phyloP scores from a whole-genome alignment of 2,888 invertebrate genomes.

The Brachycybe producta region DNA sequence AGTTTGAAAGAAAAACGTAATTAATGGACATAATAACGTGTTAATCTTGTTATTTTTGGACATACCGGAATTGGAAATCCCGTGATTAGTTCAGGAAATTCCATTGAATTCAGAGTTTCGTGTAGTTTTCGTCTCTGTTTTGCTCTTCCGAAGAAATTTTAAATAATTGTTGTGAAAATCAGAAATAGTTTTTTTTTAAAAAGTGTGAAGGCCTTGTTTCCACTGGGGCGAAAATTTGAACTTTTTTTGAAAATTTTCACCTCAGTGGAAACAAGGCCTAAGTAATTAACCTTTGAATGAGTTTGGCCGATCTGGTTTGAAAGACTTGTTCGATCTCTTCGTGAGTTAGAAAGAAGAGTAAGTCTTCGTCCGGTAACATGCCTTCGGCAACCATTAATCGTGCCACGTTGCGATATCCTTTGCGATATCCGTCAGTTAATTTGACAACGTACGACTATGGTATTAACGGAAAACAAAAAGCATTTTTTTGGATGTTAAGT shows the following conservation, averaged over 20 bases:
- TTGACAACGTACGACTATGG: slow-evolving; percentile 19
- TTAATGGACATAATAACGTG: neutral
- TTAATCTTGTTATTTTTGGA: no score
- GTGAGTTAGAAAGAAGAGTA: slow-evolving; percentile 21
- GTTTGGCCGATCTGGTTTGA: slow-evolving; percentile 17
- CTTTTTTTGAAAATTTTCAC: neutral
- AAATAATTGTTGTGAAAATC: neutral
- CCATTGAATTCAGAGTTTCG: slow-evolving; percentile 16
- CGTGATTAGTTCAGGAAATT: slow-evolving; percentile 20
- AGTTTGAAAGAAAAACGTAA: no score
- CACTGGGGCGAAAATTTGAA: no score
- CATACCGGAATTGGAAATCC: slow-evolving; percentile 22
- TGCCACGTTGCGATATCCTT: slow-evolving; percentile 18
- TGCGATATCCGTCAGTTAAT: slow-evolving; percentile 16
- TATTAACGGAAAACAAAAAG: no score
- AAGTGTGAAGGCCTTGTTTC: no score
- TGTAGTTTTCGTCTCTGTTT: slow-evolving; percentile 17
- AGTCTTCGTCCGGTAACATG: slow-evolving; percentile 18
- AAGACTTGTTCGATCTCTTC: slow-evolving; percentile 21
- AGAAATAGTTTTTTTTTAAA: neutral
- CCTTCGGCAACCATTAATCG: slow-evolving; percentile 21
- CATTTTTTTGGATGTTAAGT: no score
- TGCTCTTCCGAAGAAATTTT: slow-evolving; percentile 15
- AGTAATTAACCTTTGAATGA: slow-evolving; percentile 17
- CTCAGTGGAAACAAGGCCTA: neutral